Base-by-base conservation (phyloP, 30 jellyfish, hydroid and myxozoan genomes). In the Turritopsis dohrnii region DNA sequence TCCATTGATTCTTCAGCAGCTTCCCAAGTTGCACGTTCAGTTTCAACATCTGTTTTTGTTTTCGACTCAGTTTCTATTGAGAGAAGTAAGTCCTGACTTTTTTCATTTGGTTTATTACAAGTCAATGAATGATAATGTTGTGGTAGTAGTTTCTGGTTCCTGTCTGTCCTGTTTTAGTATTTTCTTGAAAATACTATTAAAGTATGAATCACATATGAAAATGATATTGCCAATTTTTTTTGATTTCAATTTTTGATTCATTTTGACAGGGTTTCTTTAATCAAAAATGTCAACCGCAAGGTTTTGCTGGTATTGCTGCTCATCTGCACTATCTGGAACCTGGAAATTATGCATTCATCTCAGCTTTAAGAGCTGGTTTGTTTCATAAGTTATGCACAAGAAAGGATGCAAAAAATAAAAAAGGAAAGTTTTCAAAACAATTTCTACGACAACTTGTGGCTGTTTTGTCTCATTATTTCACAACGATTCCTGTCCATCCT, bases 291-390 rank as follows among this genome's bases (percentile, higher is more conserved):
- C 22, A 75, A 19, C 89, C 89, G 16, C 89, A 72, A 28, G 90
- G 90, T 19, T 52, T 84, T 23, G 90, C 90, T 26, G 90, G 90
- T n/a, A 27, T 84, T 21, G 90, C 90, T 0, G 66, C 89, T 23
- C 90, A 84, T 41, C 84, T 84, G 30, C 54, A 29, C 76, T 84
- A 72, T 28, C 90, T 75, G 16, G 89, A 84, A 28, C 90, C 90
- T 21, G 22, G 83, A 52, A 84, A 74, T 28, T 80, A 41, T 60
- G 87, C 53, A 0, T 80, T 80, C 53, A 52, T 80, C 80, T 18
- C 87, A 8, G 21, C 29, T 23, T 18, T 80, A 22, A 53, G 18
- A 27, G 30, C 81, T 60, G 87, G 82, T 1, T 18, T 60, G 54
- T 80, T 80, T 25, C 87, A 80, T 60, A 3, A 52, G 22, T 21